These are phyloP conservation scores for Hoplias malabaricus DNA, from an alignment of 2,113 vertebrate species.

Conservation along the genomic window DNA sequence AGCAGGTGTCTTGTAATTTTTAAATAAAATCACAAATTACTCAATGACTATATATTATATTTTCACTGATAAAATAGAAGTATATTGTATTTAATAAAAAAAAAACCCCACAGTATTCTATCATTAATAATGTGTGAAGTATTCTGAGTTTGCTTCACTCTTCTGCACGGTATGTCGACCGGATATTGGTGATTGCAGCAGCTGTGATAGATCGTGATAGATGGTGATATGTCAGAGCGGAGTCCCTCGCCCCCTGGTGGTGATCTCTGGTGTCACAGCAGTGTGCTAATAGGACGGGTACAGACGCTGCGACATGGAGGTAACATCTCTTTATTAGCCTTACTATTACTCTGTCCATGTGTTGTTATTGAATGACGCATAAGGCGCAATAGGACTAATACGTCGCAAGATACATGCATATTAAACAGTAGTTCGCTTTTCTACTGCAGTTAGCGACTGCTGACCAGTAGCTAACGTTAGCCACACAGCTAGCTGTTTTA, in stretches of 20 bases:
- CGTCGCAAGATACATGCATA: not conserved
- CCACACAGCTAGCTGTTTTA: not conserved
- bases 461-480: not conserved
- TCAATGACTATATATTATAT: too few species aligned
- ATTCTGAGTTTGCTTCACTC: too few species aligned
- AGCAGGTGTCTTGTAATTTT: too few species aligned
- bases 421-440: not conserved
- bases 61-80: too few species aligned
- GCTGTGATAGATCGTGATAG: not conserved
- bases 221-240: not conserved
- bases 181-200: too few species aligned
- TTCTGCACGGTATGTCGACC: too few species aligned
- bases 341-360: not conserved
- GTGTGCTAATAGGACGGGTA: slow-evolving; percentile 4
- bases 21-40: too few species aligned
- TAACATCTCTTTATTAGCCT: not conserved
- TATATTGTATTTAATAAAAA: too few species aligned
- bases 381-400: not conserved
- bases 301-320: slow-evolving; percentile 46
- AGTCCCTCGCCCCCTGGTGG: not conserved
- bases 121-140: too few species aligned
- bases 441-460: not conserved
- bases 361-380: not conserved
- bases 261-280: not conserved
- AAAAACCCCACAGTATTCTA: too few species aligned